Evolutionary conservation across 2,797 vertebrate genomes (phyloP).

Genomic region (Mus spretus): DNA sequence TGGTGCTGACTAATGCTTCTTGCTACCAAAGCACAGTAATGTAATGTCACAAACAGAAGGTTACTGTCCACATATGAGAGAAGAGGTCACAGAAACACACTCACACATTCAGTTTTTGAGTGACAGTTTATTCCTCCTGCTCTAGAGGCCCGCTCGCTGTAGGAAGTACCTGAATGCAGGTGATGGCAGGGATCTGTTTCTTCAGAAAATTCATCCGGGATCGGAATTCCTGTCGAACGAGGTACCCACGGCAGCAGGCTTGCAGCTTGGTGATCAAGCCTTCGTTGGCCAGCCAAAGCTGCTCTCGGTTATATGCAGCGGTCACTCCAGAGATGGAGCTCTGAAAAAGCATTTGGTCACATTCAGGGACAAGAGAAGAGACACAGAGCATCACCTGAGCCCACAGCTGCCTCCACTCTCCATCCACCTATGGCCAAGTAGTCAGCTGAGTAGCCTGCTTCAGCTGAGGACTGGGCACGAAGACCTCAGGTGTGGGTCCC

Average conservation of each 20-base stretch:
- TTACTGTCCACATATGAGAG: neutral
- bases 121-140: neutral
- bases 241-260: slow-evolving; percentile 95
- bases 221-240: slow-evolving; percentile 93
- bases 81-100: neutral
- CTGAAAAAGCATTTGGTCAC: slow-evolving; percentile 84
- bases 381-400: neutral
- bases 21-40: neutral
- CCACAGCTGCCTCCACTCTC: neutral
- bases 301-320: slow-evolving; percentile 97
- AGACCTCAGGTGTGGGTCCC: neutral
- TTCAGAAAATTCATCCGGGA: slow-evolving; percentile 94
- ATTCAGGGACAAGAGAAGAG: neutral
- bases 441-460: neutral
- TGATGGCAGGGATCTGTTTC: slow-evolving; percentile 95
- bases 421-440: neutral
- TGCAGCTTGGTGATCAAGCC: slow-evolving; percentile 95
- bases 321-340: slow-evolving; percentile 97
- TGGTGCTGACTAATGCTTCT: neutral
- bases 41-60: neutral
- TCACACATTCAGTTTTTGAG: fast-evolving
- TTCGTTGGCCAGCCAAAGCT: slow-evolving; percentile 98
- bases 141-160: neutral
- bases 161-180: slow-evolving; percentile 94
- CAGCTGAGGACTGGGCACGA: neutral